These are phyloP conservation scores for Pollimyrus isidori DNA, from an alignment of 2,113 vertebrate species.

Conservation along the genomic window DNA sequence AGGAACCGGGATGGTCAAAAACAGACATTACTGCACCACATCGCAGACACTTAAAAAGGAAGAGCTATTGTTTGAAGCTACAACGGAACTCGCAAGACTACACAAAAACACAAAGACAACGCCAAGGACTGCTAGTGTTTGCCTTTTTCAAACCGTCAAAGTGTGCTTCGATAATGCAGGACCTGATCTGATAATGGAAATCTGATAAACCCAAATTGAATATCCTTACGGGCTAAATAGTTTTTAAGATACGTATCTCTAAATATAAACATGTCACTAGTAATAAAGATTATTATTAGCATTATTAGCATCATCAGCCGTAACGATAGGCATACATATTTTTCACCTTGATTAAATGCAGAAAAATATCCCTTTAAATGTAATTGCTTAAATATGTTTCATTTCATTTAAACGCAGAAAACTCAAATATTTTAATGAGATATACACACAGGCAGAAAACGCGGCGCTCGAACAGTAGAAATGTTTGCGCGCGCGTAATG, in stretches of 20 bases:
- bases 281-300: neutral
- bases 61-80: neutral
- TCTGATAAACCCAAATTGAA: neutral
- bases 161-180: neutral
- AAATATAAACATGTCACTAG: constrained; percentile 3
- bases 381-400: neutral
- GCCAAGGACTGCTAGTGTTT: neutral
- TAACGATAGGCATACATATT: neutral
- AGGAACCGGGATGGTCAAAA: constrained; percentile 9
- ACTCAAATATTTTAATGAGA: neutral
- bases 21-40: neutral
- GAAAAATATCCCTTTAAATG: neutral
- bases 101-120: neutral
- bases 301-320: neutral
- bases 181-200: constrained; percentile 5
- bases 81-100: neutral
- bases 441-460: neutral
- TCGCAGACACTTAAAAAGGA: neutral
- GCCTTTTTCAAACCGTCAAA: neutral
- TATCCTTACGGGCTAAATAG: neutral
- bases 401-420: neutral
- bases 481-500: constrained; percentile 61
- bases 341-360: neutral
- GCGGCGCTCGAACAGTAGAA: constrained; percentile 26
- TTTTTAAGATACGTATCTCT: neutral